A percentile compares a stretch with the other conserved stretches of the same genome.
Conservation (phyloP, 2,888 invertebrate genomes). For the Cosmorhoe ocellata region DNA sequence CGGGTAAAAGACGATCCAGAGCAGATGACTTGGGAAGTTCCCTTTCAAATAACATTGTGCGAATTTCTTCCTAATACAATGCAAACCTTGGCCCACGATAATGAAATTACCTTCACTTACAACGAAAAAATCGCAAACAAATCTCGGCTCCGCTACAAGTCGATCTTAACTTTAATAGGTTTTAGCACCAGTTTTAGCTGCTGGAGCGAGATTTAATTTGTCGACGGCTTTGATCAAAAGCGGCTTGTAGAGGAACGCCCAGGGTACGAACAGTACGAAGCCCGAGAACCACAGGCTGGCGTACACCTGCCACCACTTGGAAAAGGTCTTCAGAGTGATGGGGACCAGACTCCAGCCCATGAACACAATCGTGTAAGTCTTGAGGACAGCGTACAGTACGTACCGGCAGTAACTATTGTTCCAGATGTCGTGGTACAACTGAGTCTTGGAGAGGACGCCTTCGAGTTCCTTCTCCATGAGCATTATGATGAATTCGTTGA, state of each 20-base stretch:
- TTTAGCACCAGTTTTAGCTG: background rate
- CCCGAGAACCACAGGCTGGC: constrained; percentile 86
- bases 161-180: too few species aligned
- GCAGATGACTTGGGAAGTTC: too few species aligned
- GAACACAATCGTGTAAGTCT: constrained; percentile 89
- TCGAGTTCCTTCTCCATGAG: constrained; percentile 90
- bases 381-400: constrained; percentile 82
- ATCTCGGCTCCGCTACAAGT: too few species aligned
- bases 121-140: too few species aligned
- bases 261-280: constrained; percentile 85
- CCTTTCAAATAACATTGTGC: too few species aligned
- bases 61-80: too few species aligned
- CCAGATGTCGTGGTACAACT: constrained; percentile 71
- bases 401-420: constrained; percentile 58
- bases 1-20: too few species aligned
- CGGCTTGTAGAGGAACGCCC: constrained; percentile 83
- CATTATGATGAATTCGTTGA: constrained; percentile 94
- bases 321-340: constrained; percentile 87
- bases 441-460: constrained; percentile 77
- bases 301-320: constrained; percentile 86
- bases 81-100: too few species aligned
- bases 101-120: too few species aligned
- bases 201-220: background rate
- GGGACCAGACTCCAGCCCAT: constrained; percentile 93
- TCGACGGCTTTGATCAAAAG: constrained; percentile 41